Percentiles rank a stretch among this genome's conserved stretches.
These are phyloP conservation scores for Trochalopteron elliotii DNA, from an alignment of 2,113 vertebrate species.

Conservation along the genomic window DNA sequence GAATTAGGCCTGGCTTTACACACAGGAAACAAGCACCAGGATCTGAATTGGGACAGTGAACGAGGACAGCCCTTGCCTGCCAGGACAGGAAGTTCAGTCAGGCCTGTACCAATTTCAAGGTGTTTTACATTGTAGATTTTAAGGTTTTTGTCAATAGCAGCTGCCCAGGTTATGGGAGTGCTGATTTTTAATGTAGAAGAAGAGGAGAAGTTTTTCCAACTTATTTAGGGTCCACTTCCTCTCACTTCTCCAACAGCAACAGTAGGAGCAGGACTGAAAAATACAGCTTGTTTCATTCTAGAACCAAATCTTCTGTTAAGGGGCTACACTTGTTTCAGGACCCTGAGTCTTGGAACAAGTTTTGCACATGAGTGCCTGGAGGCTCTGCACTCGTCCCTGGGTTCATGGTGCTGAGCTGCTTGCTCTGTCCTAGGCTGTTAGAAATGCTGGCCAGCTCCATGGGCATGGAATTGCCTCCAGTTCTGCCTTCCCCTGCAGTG, in stretches of 20 bases:
- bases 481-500: background rate
- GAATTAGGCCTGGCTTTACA: background rate
- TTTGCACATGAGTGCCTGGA: background rate
- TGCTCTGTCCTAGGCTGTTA: background rate
- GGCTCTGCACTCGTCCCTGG: too few species aligned
- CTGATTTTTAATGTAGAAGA: background rate
- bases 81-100: background rate
- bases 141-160: background rate
- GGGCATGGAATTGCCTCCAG: background rate
- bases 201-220: background rate
- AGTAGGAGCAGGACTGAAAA: background rate
- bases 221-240: background rate
- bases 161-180: background rate
- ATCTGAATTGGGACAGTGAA: rapidly evolving
- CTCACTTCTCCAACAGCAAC: background rate
- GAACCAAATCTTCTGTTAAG: background rate
- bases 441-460: rapidly evolving
- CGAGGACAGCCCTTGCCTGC: background rate
- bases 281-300: too few species aligned
- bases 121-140: background rate
- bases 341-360: background rate
- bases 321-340: background rate
- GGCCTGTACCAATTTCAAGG: background rate
- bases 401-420: background rate
- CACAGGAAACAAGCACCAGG: background rate